Evolutionary conservation across 2,888 invertebrate genomes (phyloP), one percentile per base, ranked within the genome.

Genomic region (Priocnemis perturbator): DNA sequence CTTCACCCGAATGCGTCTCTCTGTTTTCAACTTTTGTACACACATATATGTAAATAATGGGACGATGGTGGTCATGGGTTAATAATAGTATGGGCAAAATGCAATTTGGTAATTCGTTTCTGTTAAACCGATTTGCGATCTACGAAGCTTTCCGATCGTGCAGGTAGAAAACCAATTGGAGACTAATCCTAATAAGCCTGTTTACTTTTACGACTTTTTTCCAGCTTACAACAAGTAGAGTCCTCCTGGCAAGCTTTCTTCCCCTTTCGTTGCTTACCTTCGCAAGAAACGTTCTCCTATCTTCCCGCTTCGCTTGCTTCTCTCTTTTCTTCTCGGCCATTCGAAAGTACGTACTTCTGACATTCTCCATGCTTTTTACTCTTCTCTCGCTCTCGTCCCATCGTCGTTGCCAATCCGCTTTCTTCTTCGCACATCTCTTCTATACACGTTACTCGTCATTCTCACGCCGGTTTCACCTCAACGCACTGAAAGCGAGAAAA

Each of bases 171-270:
- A 68, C 30, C 58, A 65, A 65, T 19, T 60, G 17, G 48, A 59
- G 37, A 44, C 23, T 26, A n/a, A 21, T 21, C 9, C 30, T 64
- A 64, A 76, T 72, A 61, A 64, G 63, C 65, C 60, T 76, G 76
- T 79, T 37, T 76, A 84, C 61, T 76, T 37, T 77, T 63, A 74
- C 74, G 68, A 77, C 78, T 83, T 83, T 83, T 83, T 86, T 86
- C 81, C 81, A 87, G 85, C 82, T 79, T 83, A 81, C 76, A 74
- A 81, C 76, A 76, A 81, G 76, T 81, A 85, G 74, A 77, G 50
- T 14, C 72, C 79, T 82, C 75, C 76, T 74, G 79, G 77, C 77
- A 80, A 82, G 81, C 78, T 81, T 84, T 77, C 74, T 79, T 78
- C 72, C 71, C 75, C 74, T 74, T 73, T 81, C 77, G 78, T 79